Evolutionary conservation across 2,113 vertebrate genomes (phyloP), one percentile per base, ranked within the genome.

Genomic region (Myrmecobius fasciatus): DNA sequence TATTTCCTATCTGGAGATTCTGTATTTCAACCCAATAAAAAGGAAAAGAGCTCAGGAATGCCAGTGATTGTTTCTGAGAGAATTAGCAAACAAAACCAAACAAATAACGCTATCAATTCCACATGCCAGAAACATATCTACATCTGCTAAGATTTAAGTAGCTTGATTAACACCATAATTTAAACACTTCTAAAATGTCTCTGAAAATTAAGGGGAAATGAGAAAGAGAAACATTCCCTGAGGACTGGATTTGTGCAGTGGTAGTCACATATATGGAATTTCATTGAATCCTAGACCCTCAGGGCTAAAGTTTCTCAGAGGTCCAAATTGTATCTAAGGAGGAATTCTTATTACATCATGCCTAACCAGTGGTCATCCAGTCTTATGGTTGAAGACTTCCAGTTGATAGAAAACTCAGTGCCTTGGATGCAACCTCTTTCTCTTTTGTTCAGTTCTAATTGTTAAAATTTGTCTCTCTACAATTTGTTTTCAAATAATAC

Each of bases 141-240:
- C 47, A 25, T 36, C 95, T 89, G 56, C 94, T 53, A 36, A 49
- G 91, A 92, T 88, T 53, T 90, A 67, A 7, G 47, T 89, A 47
- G 46, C 93, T 95, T 88, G 52, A 91, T 93, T 53, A 95, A 28
- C 90, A 51, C 54, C 1, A 0, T 53, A 90, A 93, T 56, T 93
- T 95, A 93, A 92, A 60, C 90, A n/a, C 97, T 94, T 91, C 17
- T 91, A 48, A 48, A 3, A 26, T 43, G 46, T n/a, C 95, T 91
- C 95, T 96, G 49, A 46, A 53, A 94, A 67, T 43, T 51, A 92
- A 52, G 56, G 91, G 91, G 94, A 88, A 92, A 52, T 47, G 89
- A 89, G 89, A 48, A 17, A 47, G 46, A 25, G 46, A 90, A 17
- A 90, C 48, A 90, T 90, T 49, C 3, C 28, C 47, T 28, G 89